A percentile compares a stretch with the other conserved stretches of the same genome.
These are phyloP conservation scores for Oeneis ivallda DNA, from an alignment of 2,888 invertebrate genomes.

Conservation along the genomic window DNA sequence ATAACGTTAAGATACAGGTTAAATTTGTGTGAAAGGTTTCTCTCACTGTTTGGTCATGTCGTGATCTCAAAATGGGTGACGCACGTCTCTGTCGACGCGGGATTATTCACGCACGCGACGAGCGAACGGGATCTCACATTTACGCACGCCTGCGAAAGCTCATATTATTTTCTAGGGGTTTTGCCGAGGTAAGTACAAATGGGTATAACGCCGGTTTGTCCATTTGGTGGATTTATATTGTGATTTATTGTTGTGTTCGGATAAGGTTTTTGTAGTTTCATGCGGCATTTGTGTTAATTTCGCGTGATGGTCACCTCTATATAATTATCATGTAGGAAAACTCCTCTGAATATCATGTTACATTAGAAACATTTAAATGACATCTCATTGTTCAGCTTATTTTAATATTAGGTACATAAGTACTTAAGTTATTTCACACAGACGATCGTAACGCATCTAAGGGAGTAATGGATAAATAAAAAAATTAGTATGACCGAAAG, in stretches of 20 bases:
- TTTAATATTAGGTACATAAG: too few relatives aligned
- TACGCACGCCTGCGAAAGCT: conserved; percentile 36
- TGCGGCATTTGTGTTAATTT: background rate
- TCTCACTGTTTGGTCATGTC: conserved; percentile 27
- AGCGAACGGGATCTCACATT: conserved; percentile 27
- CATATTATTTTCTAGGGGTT: conserved; percentile 28
- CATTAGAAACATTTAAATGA: too few relatives aligned
- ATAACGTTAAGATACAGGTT: background rate
- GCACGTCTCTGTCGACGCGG: conserved; percentile 43
- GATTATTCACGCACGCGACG: conserved; percentile 46
- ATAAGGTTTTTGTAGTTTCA: conserved; percentile 6
- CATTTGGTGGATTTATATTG: conserved; percentile 15
- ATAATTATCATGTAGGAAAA: too few relatives aligned
- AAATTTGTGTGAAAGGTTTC: conserved; percentile 13
- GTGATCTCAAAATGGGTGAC: conserved; percentile 39
- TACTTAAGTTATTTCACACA: too few relatives aligned
- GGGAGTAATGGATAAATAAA: too few relatives aligned
- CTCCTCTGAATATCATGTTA: too few relatives aligned
- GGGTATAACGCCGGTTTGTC: conserved; percentile 9
- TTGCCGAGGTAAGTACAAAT: background rate
- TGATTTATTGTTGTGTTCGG: conserved; percentile 20
- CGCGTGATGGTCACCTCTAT: too few relatives aligned
- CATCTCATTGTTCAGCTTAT: too few relatives aligned
- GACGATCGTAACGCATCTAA: too few relatives aligned
- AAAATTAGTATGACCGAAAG: too few relatives aligned